phyloP scores from a whole-genome alignment of 1,140 invertebrate species.

The Venturia canescens region DNA sequence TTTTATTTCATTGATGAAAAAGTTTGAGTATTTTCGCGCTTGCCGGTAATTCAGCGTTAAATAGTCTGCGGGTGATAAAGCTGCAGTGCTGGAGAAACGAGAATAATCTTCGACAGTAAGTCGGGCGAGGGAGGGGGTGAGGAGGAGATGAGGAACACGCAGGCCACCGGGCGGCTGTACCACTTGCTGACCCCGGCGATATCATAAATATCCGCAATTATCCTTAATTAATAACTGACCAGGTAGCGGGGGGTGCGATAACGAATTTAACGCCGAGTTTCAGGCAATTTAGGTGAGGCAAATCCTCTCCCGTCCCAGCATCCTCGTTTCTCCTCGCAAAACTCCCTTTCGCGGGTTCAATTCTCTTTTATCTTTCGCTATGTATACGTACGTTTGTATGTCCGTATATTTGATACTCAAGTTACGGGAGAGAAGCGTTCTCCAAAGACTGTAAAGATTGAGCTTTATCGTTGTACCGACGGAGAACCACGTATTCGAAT shows the following conservation, averaged over 20 bases:
- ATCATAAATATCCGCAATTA: constrained; percentile 72
- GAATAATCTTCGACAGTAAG: not conserved
- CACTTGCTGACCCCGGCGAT: constrained; percentile 57
- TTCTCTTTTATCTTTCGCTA: constrained; percentile 19
- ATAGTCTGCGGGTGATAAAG: no score
- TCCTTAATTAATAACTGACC: constrained; percentile 70
- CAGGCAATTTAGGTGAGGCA: constrained; percentile 71
- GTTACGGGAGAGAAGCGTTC: not conserved
- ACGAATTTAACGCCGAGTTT: constrained; percentile 65
- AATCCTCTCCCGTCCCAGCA: constrained; percentile 44
- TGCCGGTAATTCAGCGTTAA: no score
- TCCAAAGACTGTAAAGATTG: constrained; percentile 63
- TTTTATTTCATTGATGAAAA: constrained; percentile 5
- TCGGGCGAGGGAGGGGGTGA: not conserved
- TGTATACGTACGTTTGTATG: no score
- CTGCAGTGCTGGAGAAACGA: no score
- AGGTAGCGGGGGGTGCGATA: constrained; percentile 57
- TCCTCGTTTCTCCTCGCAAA: constrained; percentile 35
- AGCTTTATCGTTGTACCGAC: constrained; percentile 67
- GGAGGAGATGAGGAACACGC: not conserved
- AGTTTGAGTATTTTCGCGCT: not conserved
- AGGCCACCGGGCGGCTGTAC: constrained; percentile 19
- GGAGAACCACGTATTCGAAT: constrained; percentile 67
- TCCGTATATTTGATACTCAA: not conserved
- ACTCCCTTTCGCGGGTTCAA: constrained; percentile 14